Base-by-base conservation (phyloP, 2,888 invertebrate species). In the Eristalis tenax region DNA sequence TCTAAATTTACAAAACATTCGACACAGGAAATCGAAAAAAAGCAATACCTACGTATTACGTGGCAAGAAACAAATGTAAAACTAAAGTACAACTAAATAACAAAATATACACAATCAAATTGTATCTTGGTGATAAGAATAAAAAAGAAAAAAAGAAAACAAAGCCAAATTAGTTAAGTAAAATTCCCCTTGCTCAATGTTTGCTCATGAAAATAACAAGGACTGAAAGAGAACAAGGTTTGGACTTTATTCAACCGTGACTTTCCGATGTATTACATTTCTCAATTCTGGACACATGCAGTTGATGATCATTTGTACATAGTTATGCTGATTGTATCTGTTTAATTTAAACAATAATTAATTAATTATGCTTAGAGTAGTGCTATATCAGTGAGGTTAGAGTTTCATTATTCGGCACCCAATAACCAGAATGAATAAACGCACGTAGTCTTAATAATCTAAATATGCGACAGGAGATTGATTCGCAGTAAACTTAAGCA, bases 151-250 rank as follows among this genome's bases (percentile, higher is more conserved):
- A 56, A 68, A 43, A 57, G n/a, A 22, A 28, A 56, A 64, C 32
- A 50, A 50, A 35, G 56, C 69, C 73, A 83, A 78, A 78, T 78
- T 57, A 6, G 40, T 69, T 50, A 75, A 76, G 71, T 68, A 28
- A 76, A 1, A 32, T 10, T 40, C 61, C n/a, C 59, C 38, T 76
- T 85, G 84, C 81, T 85, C 85, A 85, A 77, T 66, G 57, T 65
- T 38, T 28, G 18, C 61, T 22, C 63, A 63, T 63, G 26, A 63
- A 32, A 13, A 28, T 32, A 63, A n/a, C 32, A 23, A 40, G 69
- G 59, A 77, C 76, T 68, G 63, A 64, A 81, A 32, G 10, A 5
- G 8, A 32, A 32, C 2, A 28, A 64, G 56, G 18, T 68, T 77
- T 23, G 77, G 71, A 11, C 8, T 15, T 26, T 50, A 18, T 15